Percentiles rank a stretch among this genome's conserved stretches.
These are phyloP conservation scores for Drosophila stalkeri DNA, from an alignment of 2,888 invertebrate genomes.

Conservation along the genomic window DNA sequence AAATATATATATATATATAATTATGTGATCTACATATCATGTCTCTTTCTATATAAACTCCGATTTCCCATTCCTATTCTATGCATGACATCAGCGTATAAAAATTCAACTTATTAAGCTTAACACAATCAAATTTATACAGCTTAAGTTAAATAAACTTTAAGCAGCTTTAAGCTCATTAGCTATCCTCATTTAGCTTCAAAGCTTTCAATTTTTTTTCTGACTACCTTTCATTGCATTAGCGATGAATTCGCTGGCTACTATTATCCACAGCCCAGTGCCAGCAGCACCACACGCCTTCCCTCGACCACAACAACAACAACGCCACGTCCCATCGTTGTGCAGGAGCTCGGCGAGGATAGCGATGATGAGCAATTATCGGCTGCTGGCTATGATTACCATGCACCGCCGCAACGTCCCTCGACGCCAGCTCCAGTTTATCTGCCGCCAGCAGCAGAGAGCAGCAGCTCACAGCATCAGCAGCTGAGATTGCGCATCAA, in stretches of 20 bases:
- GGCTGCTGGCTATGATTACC: conserved; percentile 75
- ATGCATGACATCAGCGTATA: too few relatives aligned
- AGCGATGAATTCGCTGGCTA: conserved; percentile 68
- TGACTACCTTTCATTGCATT: background rate
- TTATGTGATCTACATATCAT: too few relatives aligned
- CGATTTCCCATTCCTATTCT: too few relatives aligned
- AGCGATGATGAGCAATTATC: conserved; percentile 36
- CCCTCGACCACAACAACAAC: conserved; percentile 40
- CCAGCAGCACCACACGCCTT: conserved; percentile 41
- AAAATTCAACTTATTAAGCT: too few relatives aligned
- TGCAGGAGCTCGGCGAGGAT: conserved; percentile 68
- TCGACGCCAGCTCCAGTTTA: conserved; percentile 77
- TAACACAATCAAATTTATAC: too few relatives aligned
- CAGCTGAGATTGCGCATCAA: conserved; percentile 80
- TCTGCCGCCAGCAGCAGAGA: conserved; percentile 47
- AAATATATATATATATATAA: too few relatives aligned
- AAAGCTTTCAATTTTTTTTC: background rate
- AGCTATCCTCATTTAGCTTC: background rate
- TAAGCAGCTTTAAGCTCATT: background rate
- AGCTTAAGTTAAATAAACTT: background rate
- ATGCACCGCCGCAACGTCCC: conserved; percentile 59
- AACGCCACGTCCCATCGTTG: conserved; percentile 72
- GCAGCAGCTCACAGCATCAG: conserved; percentile 16
- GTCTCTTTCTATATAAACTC: too few relatives aligned
- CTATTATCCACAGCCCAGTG: conserved; percentile 66